Evolutionary conservation across 2,797 vertebrate genomes (phyloP), one percentile per base, ranked within the genome.

Genomic region (Pyrocephalus nanus): DNA sequence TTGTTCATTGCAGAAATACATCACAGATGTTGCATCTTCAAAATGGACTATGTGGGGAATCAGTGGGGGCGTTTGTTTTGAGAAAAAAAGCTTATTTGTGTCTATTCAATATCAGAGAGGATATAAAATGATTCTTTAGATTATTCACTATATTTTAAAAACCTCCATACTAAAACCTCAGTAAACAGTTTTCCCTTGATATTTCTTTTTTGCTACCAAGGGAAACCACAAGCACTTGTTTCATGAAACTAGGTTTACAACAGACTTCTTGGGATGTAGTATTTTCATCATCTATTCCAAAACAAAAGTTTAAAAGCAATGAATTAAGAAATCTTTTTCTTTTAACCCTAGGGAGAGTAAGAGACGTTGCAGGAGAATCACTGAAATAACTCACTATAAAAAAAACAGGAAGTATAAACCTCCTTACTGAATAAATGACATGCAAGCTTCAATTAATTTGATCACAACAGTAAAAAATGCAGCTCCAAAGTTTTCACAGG

Each of bases 151-250:
- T 36, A 57, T 66, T 83, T 75, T 47, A 42, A 83, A 92, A 64
- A 3, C 3, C 7, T 66, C 27, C 32, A 48, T 13, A 64, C 9
- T 70, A 75, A 88, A 76, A 22, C 2, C 16, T 69, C 55, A 75
- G 20, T n/a, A 64, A 88, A 85, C 20, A 18, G 21, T 43, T 80
- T 88, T 67, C 27, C 34, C 67, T 85, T 26, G 10, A 6, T 64
- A 73, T 86, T 67, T 32, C n/a, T 66, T 82, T 79, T 77, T 3
- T 42, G 22, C 16, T 79, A 58, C 21, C 36, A 82, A 79, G 47
- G 34, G 74, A 87, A 93, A 97, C 88, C 9, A 51, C 47, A 71
- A 79, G 32, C 21, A 73, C 34, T 60, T 72, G 15, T 69, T 89
- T 69, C 50, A 82, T 32, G 65, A 81, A 87, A 81, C 7, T 50